Evolutionary conservation across 2,797 vertebrate genomes (phyloP), one percentile per base, ranked within the genome.

Genomic region (Sylvilagus floridanus): DNA sequence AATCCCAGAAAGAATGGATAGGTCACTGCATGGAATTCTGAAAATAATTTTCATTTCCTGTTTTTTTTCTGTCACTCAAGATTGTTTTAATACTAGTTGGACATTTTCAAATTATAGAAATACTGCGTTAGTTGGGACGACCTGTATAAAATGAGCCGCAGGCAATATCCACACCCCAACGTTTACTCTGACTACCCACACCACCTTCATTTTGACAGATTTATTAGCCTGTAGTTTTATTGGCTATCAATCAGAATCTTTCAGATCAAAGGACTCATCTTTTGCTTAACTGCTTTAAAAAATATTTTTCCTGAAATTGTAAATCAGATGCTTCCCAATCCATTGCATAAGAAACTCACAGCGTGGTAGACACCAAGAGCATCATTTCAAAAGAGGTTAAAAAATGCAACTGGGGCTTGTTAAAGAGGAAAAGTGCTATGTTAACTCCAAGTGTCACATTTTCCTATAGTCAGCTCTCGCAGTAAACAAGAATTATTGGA

Each of bases 401-500:
- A 92, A 95, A 96, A 90, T 83, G 50, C 87, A 97, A 19, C 52
- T 92, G 93, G 73, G 85, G 60, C 1, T 89, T 95, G 82, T 86
- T 97, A 60, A 42, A 73, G 62, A 91, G 66, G 42, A 30, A 90
- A 62, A 88, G 28, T 2, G 54, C 63, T 52, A 0, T 76, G 95
- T 81, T 82, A 26, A 35, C 94, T 24, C 77, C 30, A 2, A 5
- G 3, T 89, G 83, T 86, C 96, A 60, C 76, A 81, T 94, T 96
- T 97, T 95, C 92, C 69, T 89, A 2, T 68, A 86, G 88, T 90
- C 91, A 82, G 83, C 9, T 30, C n/a, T 79, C 83, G 16, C 95
- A 91, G 63, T 96, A 96, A 97, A 96, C 60, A 85, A 93, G 88
- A 97, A 12, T 87, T 87, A 88, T 57, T 96, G 28, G 84, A 94